Base-by-base conservation (phyloP, 2,113 vertebrate genomes). In the Anser cygnoides region DNA sequence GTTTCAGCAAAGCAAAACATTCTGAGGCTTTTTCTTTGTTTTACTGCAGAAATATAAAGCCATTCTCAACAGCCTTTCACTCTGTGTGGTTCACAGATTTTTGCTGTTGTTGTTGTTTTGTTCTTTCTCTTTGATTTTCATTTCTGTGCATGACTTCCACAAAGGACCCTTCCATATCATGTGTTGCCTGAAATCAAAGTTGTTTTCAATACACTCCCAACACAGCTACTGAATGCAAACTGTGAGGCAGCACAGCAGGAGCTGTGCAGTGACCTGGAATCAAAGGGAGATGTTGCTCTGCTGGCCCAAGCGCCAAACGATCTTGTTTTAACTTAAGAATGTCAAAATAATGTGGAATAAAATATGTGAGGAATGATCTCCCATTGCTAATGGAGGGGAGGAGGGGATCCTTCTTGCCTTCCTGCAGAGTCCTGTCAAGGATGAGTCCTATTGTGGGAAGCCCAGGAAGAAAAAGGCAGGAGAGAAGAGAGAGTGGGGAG, bases 241-340 rank as follows among this genome's bases (percentile, higher is more conserved):
- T 39, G 63, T 33, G 75, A 55, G n/a, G 92, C 87, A 89, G 66
- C 78, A 5, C 94, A 79, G 91, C 79, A 14, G 92, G 91, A n/a
- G 57, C 57, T 23, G 70, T 9, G 37, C 17, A 5, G 54, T 57
- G 80, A 95, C 84, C 94, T 46, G 63, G 9, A 71, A 94, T 93
- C 94, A 97, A 97, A 96, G 81, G 29, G 78, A 71, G 84, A 86
- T 62, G 70, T 89, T 74, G 41, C 72, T 58, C 68, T 37, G 70
- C 82, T 67, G 82, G 78, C 75, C 83, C 19, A 13, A 92, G 72
- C 37, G 54, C 55, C 87, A 70, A 90, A 57, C 11, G 79, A 78
- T 90, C 85, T 92, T 95, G 93, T 96, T 96, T 96, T 95, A 96
- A 95, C 91, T 96, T 88, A 89, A 90, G 81, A 62, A 95, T 94